Percentiles rank a stretch among this genome's conserved stretches.
phyloP scores from a whole-genome alignment of 2,113 vertebrate species.

The Aegithalos caudatus region DNA sequence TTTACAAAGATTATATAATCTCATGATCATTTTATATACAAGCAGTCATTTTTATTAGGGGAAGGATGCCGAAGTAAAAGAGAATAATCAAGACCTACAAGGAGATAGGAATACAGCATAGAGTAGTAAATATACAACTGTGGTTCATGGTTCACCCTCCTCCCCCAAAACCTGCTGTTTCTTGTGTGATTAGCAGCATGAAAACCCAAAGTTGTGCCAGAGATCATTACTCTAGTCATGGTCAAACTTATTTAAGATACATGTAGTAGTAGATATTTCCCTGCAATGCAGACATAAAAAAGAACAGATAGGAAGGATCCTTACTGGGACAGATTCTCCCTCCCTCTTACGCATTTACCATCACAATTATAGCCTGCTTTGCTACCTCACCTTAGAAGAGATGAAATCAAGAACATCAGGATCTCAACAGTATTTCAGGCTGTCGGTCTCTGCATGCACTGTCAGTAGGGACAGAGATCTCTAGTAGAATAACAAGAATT shows the following conservation, averaged over 20 bases:
- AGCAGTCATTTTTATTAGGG: neutral
- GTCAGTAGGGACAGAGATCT: neutral
- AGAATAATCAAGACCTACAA: neutral
- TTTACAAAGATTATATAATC: neutral
- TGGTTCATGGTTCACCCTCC: neutral
- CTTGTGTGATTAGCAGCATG: neutral
- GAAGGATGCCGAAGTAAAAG: neutral
- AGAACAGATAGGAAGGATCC: neutral
- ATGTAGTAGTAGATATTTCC: neutral
- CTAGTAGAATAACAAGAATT: neutral
- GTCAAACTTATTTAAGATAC: neutral
- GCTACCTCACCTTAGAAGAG: neutral
- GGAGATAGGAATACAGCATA: neutral
- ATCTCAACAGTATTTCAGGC: neutral
- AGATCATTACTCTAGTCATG: neutral
- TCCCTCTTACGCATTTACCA: neutral
- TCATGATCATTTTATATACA: neutral
- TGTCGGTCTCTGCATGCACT: accelerated
- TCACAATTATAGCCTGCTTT: neutral
- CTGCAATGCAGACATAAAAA: neutral
- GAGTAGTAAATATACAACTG: neutral
- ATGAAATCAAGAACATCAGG: neutral
- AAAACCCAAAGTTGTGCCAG: neutral
- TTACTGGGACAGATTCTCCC: neutral
- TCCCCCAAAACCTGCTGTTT: neutral